phyloP scores from a whole-genome alignment of 2,888 invertebrate species.

The Ptychoptera albimana region DNA sequence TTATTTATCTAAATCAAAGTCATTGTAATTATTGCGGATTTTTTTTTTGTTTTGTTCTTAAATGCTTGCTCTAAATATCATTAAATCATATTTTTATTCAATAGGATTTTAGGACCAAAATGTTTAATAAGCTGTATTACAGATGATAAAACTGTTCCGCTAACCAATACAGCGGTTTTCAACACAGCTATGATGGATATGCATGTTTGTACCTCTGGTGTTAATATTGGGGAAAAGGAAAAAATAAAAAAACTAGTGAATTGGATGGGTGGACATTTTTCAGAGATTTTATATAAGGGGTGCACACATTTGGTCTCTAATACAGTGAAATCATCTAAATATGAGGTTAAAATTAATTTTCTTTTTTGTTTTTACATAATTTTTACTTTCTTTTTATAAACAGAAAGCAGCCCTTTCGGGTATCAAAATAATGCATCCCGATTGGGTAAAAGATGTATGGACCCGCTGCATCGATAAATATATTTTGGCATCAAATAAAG shows the following conservation, averaged over 20 bases:
- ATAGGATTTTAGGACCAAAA: conserved; percentile 66
- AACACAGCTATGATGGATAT: conserved; percentile 66
- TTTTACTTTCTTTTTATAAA: conserved; percentile 22
- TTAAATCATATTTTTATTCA: conserved; percentile 12
- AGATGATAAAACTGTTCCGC: conserved; percentile 56
- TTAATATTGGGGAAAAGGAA: conserved; percentile 34
- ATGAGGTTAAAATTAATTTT: conserved; percentile 33
- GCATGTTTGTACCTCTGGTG: conserved; percentile 47
- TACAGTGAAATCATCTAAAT: conserved; percentile 59
- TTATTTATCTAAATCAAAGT: conserved; percentile 43
- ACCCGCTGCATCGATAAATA: conserved; percentile 43
- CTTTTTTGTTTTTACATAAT: too few relatives aligned
- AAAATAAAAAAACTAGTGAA: conserved; percentile 35
- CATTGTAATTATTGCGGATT: conserved; percentile 53
- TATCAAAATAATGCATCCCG: conserved; percentile 55
- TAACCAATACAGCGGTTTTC: conserved; percentile 57
- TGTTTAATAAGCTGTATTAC: conserved; percentile 61
- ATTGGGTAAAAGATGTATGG: conserved; percentile 77
- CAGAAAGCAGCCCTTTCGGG: conserved; percentile 20
- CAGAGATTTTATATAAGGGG: conserved; percentile 41
- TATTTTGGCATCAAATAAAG: conserved; percentile 42
- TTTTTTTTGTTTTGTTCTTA: too few relatives aligned
- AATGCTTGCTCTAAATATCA: neutral
- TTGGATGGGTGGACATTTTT: conserved; percentile 64
- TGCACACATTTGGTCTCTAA: conserved; percentile 73